Percentiles rank a stretch among this genome's conserved stretches.
Conservation (phyloP, 64 coral and sea anemone species). For the Pocillopora verrucosa region DNA sequence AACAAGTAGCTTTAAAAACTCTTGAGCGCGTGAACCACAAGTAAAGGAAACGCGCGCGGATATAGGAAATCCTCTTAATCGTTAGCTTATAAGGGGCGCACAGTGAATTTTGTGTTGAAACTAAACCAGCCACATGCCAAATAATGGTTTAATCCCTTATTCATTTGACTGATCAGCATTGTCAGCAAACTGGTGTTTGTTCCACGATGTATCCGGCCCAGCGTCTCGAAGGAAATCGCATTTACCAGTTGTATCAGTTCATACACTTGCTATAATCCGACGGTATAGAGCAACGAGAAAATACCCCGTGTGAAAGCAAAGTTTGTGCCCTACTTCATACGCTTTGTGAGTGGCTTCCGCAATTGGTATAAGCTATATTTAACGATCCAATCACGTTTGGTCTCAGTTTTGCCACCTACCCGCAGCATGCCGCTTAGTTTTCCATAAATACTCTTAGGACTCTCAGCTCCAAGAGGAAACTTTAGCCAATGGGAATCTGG, state of each 20-base stretch:
- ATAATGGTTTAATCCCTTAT: background rate
- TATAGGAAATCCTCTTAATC: conserved; percentile 15
- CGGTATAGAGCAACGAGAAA: background rate
- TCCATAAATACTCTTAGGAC: background rate
- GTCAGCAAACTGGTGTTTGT: background rate
- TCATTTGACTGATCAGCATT: background rate
- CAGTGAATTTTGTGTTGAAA: conserved; percentile 19
- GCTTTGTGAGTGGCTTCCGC: background rate
- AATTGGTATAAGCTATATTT: background rate
- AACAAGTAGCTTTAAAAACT: too few relatives aligned
- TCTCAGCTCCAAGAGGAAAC: background rate
- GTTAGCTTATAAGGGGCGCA: background rate
- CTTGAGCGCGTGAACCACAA: background rate
- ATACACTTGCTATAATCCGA: background rate
- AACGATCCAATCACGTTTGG: background rate
- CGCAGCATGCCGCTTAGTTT: background rate
- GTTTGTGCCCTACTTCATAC: too few relatives aligned
- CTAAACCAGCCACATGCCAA: background rate
- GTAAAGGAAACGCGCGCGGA: background rate
- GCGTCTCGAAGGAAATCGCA: background rate
- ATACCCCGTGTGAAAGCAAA: too few relatives aligned
- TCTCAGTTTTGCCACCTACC: background rate
- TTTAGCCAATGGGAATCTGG: conserved; percentile 1
- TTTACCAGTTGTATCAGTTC: background rate
- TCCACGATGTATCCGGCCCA: background rate